Evolutionary conservation across 1,140 invertebrate genomes (phyloP), one percentile per base, ranked within the genome.

Genomic region (Steinernema feltiae): DNA sequence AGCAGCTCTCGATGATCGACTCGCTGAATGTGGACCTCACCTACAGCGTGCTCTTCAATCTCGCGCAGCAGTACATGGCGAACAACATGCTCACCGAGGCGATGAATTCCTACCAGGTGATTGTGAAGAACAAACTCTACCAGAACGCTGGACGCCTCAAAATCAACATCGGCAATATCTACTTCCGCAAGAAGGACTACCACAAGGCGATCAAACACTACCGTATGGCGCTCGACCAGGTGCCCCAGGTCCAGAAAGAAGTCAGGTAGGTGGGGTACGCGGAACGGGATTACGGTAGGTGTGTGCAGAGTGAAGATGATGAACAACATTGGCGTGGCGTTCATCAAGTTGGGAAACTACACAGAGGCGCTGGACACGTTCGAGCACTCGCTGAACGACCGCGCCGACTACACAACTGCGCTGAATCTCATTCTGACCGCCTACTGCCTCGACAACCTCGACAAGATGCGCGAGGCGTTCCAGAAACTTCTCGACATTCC

Each of bases 111-210:
- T 98, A 98, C 87, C 76, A 85, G 53, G 70, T 87, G 29, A 89
- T 90, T 73, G 87, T 88, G 0, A 89, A 89, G 79, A 89, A 89
- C 79, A 88, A 82, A 74, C 79, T 78, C 29, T 85, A 84, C 46
- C 73, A 72, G 53, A 79, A 85, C 79, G 75, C 81, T 86, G 92
- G 94, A 83, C 90, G 95, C 78, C 87, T 99, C 0, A 96, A 96
- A 89, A 91, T 98, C 0, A 99, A 99, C 84, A 98, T 99, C 92
- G 97, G 95, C 0, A 98, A 98, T 86, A 96, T 98, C 85, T 95
- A 97, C 87, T 94, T 93, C 79, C 92, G 93, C 87, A 93, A 96
- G 89, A 93, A 93, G 32, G 93, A 98, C 83, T 94, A 93, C 83
- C 91, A 92, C 21, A 95, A 97, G 88, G 96, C 97, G 1, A 92